Base-by-base conservation (phyloP, 2,888 invertebrate species). In the Chrysotoxum bicinctum region DNA sequence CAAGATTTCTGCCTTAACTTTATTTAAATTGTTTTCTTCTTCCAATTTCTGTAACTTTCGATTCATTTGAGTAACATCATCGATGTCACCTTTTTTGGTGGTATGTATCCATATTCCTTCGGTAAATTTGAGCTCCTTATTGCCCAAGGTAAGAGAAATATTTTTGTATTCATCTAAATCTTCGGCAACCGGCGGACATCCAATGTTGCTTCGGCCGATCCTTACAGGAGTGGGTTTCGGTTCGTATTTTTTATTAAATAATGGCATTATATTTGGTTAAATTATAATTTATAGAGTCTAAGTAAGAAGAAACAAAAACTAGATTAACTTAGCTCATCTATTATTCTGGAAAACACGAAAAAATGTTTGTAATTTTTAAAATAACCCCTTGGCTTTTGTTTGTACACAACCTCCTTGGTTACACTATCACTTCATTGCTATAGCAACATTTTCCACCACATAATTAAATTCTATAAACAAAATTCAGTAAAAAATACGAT, bases 221-320 rank as follows among this genome's bases (percentile, higher is more conserved):
- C 92, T 90, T 2, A 87, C 68, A 14, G 91, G 91, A 66, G 90
- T 89, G 0, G 91, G 90, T 60, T 92, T 92, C 6, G 90, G 85
- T 72, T 92, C 91, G 54, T 91, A 92, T 87, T 91, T 92, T 80
- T 91, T 92, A 78, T 90, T 89, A 76, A 92, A 92, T 66, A 92
- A 87, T 23, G 92, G 92, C 92, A 92, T 92, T 12, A 64, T 48
- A 70, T 83, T 12, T 19, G n/a, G n/a, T 26, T 37, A 32, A 16
- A 54, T 45, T 21, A 32, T n/a, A 14, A 10, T 26, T 48, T 16
- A 30, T 26, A 23, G 12, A 21, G 12, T 19, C n/a, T 43, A 8
- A 8, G 16, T 19, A 9, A 8, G 16, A 9, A 9, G 9, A 45
- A 45, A 45, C 3, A 9, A n/a, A 30, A 30, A 9, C 16, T 16